Evolutionary conservation across 2,888 invertebrate genomes (phyloP), one percentile per base, ranked within the genome.

Genomic region (Anorthoa munda): DNA sequence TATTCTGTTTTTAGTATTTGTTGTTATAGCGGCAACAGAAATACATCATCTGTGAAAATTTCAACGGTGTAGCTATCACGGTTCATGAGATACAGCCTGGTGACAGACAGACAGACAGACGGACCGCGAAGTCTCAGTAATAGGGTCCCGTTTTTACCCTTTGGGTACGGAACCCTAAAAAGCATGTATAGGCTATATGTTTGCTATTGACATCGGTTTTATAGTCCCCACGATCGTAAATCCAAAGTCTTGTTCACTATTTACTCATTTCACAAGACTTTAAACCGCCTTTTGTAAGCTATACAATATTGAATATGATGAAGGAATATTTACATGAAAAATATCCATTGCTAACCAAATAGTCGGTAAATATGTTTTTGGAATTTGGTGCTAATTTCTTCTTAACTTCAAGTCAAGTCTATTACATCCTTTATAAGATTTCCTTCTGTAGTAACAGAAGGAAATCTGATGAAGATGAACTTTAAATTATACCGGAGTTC

Each of bases 251-350:
- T 45, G 11, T 39, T 31, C 2, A 18, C 13, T 23, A 39, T 72
- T 50, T 17, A 21, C 50, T 70, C 13, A n/a, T 23, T 61, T 31
- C 9, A 55, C 23, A 55, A 75, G 17, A 12, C 17, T 18, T 51
- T n/a, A 51, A 51, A 23, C 51, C 21, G n/a, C 56, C 12, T 21
- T 46, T 58, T 31, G 21, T 9, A n/a, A 26, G 26, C 12, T 17
- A 18, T 74, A 12, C 26, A 17, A 67, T 77, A 74, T 55, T 48
- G 23, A 15, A 55, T 66, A 55, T 39, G 55, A 26, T 18, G 39
- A 13, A 18, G 9, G n/a, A 76, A 56, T 56, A 65, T 76, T 31
- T 31, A 39, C 31, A n/a, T 39, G 46, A 75, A 63, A 72, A 46
- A 21, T 26, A 39, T 76, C 18, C n/a, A 15, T 55, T 2, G 15